Evolutionary conservation across 2,113 vertebrate genomes (phyloP), one percentile per base, ranked within the genome.

Genomic region (Fulmarus glacialis): DNA sequence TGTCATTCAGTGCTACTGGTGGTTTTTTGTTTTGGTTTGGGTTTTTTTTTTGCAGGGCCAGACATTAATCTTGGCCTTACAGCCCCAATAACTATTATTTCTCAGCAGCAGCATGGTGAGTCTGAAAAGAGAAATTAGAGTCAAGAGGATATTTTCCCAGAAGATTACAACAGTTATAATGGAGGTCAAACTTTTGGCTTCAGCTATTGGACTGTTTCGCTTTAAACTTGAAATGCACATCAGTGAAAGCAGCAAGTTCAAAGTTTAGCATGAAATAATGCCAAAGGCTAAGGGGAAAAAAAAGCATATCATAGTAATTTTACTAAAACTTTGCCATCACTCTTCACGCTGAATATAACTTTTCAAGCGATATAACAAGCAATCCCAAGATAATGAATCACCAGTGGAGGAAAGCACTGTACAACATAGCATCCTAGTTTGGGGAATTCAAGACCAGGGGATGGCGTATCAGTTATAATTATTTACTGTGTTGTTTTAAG

Each of bases 71-170:
- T 88, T 92, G 90, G 67, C 92, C 71, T 94, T 86, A 67, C n/a
- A 86, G 36, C 90, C 78, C 70, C 58, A 89, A 60, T 91, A 78
- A 72, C 64, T 96, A 48, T 91, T 89, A 82, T 82, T 95, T 95
- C 83, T 89, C 91, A 36, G 30, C 91, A 96, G 48, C 75, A 74
- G 83, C 32, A 93, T 97, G 90, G 83, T 92, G 60, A 90, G 64
- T 87, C 89, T 97, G 90, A 89, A 87, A 95, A 87, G 89, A 95
- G 92, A 95, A 93, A 90, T 94, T 88, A 74, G 45, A 95, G 91
- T 95, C 93, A 91, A 96, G 95, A 97, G 87, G 87, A 30, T 96
- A 95, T 97, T 97, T 95, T 94, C 96, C 94, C 96, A 96, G 95
- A 94, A 97, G 96, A 96, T 91, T 96, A 86, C 71, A 88, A 30